Base-by-base conservation (phyloP, 2,888 invertebrate species). In the Esperia sulphurella region DNA sequence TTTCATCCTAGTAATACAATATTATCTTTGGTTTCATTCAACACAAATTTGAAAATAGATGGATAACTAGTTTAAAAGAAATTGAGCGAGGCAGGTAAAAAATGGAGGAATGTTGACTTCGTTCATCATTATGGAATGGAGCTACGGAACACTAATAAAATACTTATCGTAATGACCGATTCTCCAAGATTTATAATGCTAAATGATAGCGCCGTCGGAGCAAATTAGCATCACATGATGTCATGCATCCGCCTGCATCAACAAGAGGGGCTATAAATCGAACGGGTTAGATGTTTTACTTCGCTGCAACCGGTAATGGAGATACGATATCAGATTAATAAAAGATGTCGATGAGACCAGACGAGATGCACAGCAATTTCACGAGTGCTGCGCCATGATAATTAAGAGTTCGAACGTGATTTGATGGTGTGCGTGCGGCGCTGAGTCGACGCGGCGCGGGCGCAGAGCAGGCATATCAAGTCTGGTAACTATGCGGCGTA, bases 401-500 rank as follows among this genome's bases (percentile, higher is more conserved):
- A 85, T 86, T 80, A 83, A 83, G 79, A 79, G 80, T 81, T 78
- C 74, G 78, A 72, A 69, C 66, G 71, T 61, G 66, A 63, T 70
- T 67, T 62, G 73, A 83, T 82, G 76, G 62, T 60, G 55, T 57
- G 59, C 51, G 57, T 55, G 67, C 59, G 60, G 68, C 60, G 68
- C 59, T 48, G 46, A 45, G 51, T 43, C 48, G 61, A 55, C 66
- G 53, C 35, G 35, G 35, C 35, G 66, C 63, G 59, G 63, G 64
- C 63, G 67, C 70, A 65, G 79, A 78, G 79, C 82, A 74, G 73
- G 83, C 84, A 83, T 83, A 85, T 83, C 86, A 75, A 83, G 83
- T 83, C 86, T 82, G 86, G 88, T 87, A 89, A 88, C 84, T 88
- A 89, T 86, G 87, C 88, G 83, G 89, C 88, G 89, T 89, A 89